Evolutionary conservation across 2,113 vertebrate genomes (phyloP), one percentile per base, ranked within the genome.

Genomic region (Forbesichthys papilliferus): DNA sequence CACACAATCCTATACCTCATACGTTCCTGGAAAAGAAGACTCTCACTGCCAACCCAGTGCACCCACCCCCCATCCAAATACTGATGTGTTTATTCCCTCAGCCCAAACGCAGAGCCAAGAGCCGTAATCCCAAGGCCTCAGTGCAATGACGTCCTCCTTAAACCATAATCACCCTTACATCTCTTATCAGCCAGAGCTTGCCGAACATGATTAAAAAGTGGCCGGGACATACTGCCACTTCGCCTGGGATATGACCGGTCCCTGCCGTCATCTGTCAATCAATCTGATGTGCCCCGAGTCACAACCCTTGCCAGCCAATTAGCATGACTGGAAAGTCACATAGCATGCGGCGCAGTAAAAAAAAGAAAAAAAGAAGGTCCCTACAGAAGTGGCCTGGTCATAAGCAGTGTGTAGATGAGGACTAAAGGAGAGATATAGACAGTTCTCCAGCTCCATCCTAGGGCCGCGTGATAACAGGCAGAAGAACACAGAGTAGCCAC

Each of bases 91-190:
- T 73, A 77, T 85, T 78, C 71, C 64, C 59, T 78, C 63, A 65
- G 72, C 81, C 73, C 12, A 27, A 27, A 27, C 27, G 27, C 51
- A 64, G 70, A 64, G 69, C 63, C 60, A 83, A 59, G 75, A 82
- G 75, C 66, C 77, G 73, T 85, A 88, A 89, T 90, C 85, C 87
- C 85, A 84, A 77, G 80, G 84, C 82, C 75, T 53, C 66, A 47
- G 77, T 3, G 3, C 88, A 90, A 92, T 86, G 86, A 89, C 78
- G n/a, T 84, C 84, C 77, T 90, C 84, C 87, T 85, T 83, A 79
- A 88, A 87, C 86, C 79, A 77, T 88, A 89, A 90, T 90, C 90
- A 85, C 82, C 83, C 76, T 75, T 86, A 88, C 83, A 90, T 91
- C 87, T 91, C 83, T 89, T 86, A 91, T 90, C 86, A 68, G 74